These are phyloP conservation scores for Brachionus koreanus DNA, from an alignment of 1,140 invertebrate species.

Conservation along the genomic window DNA sequence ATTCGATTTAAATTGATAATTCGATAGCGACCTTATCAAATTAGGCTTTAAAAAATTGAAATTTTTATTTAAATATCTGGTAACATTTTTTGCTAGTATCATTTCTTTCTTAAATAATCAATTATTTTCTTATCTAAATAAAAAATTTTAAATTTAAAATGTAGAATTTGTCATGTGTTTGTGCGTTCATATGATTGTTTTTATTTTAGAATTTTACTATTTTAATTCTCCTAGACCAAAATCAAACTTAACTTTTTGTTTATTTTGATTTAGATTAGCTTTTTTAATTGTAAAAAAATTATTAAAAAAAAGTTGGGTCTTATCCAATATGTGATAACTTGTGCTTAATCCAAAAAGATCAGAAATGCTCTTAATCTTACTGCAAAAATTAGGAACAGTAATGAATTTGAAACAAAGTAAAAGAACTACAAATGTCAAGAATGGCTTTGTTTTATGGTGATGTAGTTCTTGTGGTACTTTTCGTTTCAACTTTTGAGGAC, in stretches of 20 bases:
- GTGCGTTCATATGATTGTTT: background rate
- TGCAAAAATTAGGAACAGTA: no score
- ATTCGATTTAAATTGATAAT: background rate
- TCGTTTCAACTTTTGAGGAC: no score
- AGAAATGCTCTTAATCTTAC: no score
- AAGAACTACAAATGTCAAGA: no score
- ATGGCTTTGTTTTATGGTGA: no score
- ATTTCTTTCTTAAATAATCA: background rate
- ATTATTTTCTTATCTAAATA: background rate
- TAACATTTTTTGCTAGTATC: background rate
- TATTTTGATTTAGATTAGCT: background rate
- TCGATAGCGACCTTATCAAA: background rate
- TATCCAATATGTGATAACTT: no score
- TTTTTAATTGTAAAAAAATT: background rate
- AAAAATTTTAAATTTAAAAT: conserved; percentile 7
- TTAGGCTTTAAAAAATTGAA: background rate
- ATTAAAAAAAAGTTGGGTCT: no score
- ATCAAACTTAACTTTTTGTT: background rate
- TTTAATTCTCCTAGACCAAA: background rate
- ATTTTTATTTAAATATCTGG: background rate
- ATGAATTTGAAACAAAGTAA: no score
- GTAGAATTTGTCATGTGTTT: conserved; percentile 4
- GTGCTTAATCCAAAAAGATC: no score
- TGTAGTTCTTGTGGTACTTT: no score
- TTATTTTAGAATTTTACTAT: background rate